A percentile compares a stretch with the other conserved stretches of the same genome.
Conservation (phyloP, 2,113 vertebrate species). For the Cephalophus harveyi region DNA sequence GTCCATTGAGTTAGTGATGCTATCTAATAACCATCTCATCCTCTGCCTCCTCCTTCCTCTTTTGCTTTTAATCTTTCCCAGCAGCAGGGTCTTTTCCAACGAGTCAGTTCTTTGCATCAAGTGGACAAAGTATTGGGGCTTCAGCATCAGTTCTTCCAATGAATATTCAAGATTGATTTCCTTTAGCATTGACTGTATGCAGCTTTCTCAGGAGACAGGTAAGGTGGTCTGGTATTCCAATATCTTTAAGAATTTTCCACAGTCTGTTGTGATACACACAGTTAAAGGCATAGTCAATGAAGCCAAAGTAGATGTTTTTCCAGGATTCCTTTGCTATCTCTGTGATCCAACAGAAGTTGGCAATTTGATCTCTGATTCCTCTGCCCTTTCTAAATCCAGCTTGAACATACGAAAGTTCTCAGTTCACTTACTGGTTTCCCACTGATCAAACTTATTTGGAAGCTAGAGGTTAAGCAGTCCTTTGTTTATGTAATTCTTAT, state of each 20-base stretch:
- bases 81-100: neutral
- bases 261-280: neutral
- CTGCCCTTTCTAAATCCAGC: neutral
- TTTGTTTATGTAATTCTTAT: neutral
- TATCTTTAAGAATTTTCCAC: neutral
- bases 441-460: neutral
- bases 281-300: neutral
- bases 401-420: neutral
- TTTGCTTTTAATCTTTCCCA: neutral
- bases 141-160: neutral
- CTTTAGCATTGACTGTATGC: neutral
- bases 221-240: neutral
- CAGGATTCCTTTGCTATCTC: neutral
- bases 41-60: neutral
- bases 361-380: neutral
- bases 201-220: neutral
- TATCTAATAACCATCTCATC: neutral
- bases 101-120: neutral
- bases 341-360: neutral
- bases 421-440: neutral
- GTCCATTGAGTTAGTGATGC: neutral
- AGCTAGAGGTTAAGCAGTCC: neutral
- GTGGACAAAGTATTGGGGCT: neutral
- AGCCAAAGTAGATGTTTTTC: neutral
- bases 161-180: neutral